Evolutionary conservation across 1,140 invertebrate genomes (phyloP), one percentile per base, ranked within the genome.

Genomic region (Vanessa tameamea): DNA sequence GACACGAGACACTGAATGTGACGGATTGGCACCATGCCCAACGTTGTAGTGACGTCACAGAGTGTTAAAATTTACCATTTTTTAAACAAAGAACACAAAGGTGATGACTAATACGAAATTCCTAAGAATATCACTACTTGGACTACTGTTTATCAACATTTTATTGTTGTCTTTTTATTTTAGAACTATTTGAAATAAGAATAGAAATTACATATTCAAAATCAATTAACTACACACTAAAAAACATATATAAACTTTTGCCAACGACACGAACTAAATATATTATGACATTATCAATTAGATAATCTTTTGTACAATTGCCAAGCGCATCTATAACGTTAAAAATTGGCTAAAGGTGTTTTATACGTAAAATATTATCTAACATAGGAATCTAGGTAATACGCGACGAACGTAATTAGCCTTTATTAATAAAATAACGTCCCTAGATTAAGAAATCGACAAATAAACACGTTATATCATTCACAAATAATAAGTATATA

Each of bases 1-100:
- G 66, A 69, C 66, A 57, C 53, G 14, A 69, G 20, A 55, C 53
- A 69, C 47, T 47, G 66, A 55, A 69, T 47, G 51, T 23, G 16
- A 59, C 8, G 43, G 53, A 57, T 15, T 69, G 66, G 66, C 66
- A 69, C 13, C 66, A 37, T 23, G 16, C 20, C 53, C 53, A 47
- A 50, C 31, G 31, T 26, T 5, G 51, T 15, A n/a, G 13, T 37
- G 26, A 61, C 57, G 57, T 61, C 57, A 31, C 57, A 8, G 23
- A 14, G 9, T 15, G 26, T 37, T 12, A 14, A 61, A 11, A 61
- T 23, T 57, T 20, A 20, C 20, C 11, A 13, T 57, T 53, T 53
- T 53, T 53, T 57, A 23, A 23, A 57, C 31, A 57, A 57, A 57
- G 20, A 4, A 57, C 1, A 57, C 12, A 12, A 23, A 5, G 20